Percentiles rank a stretch among this genome's conserved stretches.
These are phyloP conservation scores for Parnassius smintheus DNA, from an alignment of 2,888 invertebrate genomes.

Conservation along the genomic window DNA sequence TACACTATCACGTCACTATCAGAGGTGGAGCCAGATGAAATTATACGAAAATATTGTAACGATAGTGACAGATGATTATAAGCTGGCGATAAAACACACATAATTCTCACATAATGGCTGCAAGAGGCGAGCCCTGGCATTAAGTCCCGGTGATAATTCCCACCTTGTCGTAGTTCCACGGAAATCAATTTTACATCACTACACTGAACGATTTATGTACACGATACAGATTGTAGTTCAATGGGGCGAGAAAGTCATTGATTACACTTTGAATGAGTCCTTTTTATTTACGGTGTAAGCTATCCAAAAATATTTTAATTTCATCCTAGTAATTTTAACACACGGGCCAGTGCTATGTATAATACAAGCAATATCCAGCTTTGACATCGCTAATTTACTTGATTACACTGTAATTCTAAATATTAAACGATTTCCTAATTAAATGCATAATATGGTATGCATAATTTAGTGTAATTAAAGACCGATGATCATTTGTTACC, in stretches of 20 bases:
- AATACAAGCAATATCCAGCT: too few species aligned
- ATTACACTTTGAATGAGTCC: not conserved
- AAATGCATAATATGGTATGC: too few species aligned
- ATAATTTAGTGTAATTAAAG: too few species aligned
- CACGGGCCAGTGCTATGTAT: too few species aligned
- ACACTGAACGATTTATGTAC: constrained; percentile 21
- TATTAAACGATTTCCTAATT: too few species aligned
- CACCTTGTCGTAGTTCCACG: constrained; percentile 45
- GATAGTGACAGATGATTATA: constrained; percentile 82
- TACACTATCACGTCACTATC: constrained; percentile 46
- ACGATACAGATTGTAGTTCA: constrained; percentile 13
- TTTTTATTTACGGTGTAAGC: not conserved
- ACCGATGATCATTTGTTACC: too few species aligned
- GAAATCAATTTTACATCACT: constrained; percentile 65
- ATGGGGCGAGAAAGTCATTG: not conserved
- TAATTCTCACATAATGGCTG: constrained; percentile 73
- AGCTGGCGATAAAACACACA: constrained; percentile 80
- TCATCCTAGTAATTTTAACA: too few species aligned
- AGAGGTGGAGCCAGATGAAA: constrained; percentile 68
- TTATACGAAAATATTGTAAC: constrained; percentile 79
- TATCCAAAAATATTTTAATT: not conserved
- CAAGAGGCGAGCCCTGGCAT: constrained; percentile 44
- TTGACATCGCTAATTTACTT: too few species aligned
- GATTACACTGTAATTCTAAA: too few species aligned
- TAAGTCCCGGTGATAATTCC: constrained; percentile 56